Evolutionary conservation across 2,888 invertebrate genomes (phyloP), one percentile per base, ranked within the genome.

Genomic region (Alsophila aescularia): DNA sequence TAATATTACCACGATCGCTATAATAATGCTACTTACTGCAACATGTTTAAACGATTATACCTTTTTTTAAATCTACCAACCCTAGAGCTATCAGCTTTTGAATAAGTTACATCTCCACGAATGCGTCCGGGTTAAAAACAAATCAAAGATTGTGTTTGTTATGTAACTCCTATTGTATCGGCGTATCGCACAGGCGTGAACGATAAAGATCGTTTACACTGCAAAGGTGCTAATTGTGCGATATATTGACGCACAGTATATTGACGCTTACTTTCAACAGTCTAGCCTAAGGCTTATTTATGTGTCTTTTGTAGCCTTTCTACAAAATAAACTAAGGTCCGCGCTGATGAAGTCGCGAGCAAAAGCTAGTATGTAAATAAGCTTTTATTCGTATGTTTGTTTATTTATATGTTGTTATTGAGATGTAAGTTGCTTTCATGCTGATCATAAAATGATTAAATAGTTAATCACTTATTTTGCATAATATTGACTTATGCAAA

Each of bases 121-220:
- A 56, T 35, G 61, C 60, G 70, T 75, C 68, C 66, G 69, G 66
- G 62, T 69, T 67, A 70, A 70, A 69, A 58, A 62, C 48, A 61
- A 52, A 64, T 52, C 50, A 58, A 59, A 54, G 58, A 61, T 64
- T 64, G 50, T 51, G 35, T 73, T 71, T 56, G 36, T 80, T 77
- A 75, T 67, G 67, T 71, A 81, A 79, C 44, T 29, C 24, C 59
- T 49, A 75, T 75, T 75, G 75, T 75, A 57, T 66, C 66, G 65
- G 67, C 68, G 65, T 70, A 73, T 68, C 62, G 62, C 60, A 64
- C 65, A 59, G 73, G 72, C 74, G 73, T 81, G 72, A 77, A 70
- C 52, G 70, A 79, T 77, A 75, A 67, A 59, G 60, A 75, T 73
- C 69, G 61, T 47, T 68, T 58, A 69, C 67, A 60, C 58, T 64